Conservation (phyloP, 2,113 vertebrate genomes). For the Leuciscus idus region DNA sequence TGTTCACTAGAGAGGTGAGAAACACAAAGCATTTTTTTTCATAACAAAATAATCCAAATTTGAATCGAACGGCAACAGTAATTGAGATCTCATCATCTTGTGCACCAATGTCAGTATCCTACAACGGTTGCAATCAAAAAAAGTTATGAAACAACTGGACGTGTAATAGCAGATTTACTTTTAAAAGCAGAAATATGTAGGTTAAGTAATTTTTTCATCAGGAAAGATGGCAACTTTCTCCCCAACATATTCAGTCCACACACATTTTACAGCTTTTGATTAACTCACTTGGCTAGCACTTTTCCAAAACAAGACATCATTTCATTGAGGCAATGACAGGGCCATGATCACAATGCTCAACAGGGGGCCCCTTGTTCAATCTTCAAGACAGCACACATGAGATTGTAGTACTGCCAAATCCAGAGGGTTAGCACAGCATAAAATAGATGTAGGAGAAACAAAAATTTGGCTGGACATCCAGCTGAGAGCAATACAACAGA, state of each 20-base stretch:
- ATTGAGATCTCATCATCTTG: not conserved
- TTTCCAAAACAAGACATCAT: slow-evolving; percentile 24
- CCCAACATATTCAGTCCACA: not conserved
- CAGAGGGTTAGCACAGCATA: slow-evolving; percentile 19
- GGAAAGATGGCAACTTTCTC: slow-evolving; percentile 2
- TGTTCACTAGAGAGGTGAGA: slow-evolving; percentile 86
- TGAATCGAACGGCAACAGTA: not conserved
- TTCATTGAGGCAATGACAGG: slow-evolving; percentile 23
- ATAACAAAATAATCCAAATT: not conserved
- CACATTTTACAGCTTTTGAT: slow-evolving; percentile 34
- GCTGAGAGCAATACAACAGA: slow-evolving; percentile 2
- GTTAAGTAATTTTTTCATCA: slow-evolving; percentile 14
- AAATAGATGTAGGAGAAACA: not conserved
- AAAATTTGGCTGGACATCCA: slow-evolving; percentile 32
- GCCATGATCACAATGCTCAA: slow-evolving; percentile 26
- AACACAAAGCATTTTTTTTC: not conserved
- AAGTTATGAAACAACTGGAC: not conserved
- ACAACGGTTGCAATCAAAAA: no score
- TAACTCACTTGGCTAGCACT: slow-evolving; percentile 13
- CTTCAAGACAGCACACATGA: not conserved
- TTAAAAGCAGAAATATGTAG: slow-evolving; percentile 32
- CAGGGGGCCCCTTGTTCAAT: slow-evolving; percentile 10
- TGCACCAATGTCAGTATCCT: not conserved
- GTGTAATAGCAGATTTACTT: slow-evolving; percentile 31
- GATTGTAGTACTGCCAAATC: slow-evolving; percentile 16